phyloP scores from a whole-genome alignment of 2,797 vertebrate genomes.

The Octomys mimax region DNA sequence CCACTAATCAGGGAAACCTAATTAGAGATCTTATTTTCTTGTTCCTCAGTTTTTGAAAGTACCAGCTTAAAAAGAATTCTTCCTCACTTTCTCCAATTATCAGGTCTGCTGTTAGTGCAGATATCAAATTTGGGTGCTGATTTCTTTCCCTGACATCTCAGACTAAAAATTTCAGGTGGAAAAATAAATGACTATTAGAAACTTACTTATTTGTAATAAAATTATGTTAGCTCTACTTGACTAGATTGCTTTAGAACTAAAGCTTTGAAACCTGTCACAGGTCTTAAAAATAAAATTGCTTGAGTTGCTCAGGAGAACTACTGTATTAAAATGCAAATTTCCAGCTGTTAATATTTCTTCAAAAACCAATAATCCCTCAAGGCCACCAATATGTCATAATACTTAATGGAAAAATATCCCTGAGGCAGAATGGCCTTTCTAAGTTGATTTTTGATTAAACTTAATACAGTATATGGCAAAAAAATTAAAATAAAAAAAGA shows the following conservation, averaged over 20 bases:
- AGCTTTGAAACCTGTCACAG: conserved; percentile 95
- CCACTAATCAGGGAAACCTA: conserved; percentile 69
- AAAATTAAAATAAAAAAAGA: conserved; percentile 88
- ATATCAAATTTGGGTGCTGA: conserved; percentile 90
- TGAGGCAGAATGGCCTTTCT: conserved; percentile 96
- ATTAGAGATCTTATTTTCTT: conserved; percentile 76
- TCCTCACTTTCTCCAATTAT: conserved; percentile 84
- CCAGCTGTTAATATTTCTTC: conserved; percentile 99
- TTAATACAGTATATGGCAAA: conserved; percentile 93
- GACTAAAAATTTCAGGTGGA: conserved; percentile 86
- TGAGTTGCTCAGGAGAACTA: conserved; percentile 98
- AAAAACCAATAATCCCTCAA: conserved; percentile 99
- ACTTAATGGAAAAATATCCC: conserved; percentile 99
- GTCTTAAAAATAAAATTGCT: conserved; percentile 97
- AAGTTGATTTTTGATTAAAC: conserved; percentile 98
- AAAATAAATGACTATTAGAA: conserved; percentile 86
- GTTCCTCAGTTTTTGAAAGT: conserved; percentile 71
- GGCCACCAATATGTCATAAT: conserved; percentile 99
- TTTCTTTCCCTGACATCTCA: conserved; percentile 89
- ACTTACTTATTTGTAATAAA: conserved; percentile 92
- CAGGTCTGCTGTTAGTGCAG: conserved; percentile 83
- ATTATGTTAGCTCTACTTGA: conserved; percentile 91
- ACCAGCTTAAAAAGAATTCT: conserved; percentile 73
- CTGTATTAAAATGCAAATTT: conserved; percentile 99
- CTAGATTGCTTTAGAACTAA: conserved; percentile 94